Evolutionary conservation across 1,140 invertebrate species (phyloP).

Genomic region (Gryllus bimaculatus): DNA sequence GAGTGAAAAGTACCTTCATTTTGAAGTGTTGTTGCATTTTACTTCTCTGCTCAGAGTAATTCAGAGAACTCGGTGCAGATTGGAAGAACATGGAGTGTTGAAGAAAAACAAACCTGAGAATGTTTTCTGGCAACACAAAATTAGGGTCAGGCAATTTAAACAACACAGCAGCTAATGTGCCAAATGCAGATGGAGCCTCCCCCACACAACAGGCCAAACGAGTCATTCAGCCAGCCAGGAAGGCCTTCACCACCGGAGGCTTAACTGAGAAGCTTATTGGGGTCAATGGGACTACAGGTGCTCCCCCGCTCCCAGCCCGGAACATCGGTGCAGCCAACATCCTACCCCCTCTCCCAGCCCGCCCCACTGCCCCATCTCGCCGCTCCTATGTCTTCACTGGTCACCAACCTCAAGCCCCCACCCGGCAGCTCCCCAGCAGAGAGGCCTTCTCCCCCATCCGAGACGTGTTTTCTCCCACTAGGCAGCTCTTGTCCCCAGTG

Average conservation of each 20-base stretch:
- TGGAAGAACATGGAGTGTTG: neutral
- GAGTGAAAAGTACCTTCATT: neutral
- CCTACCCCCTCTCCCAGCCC: neutral
- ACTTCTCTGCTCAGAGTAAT: neutral
- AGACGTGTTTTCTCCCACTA: conserved; percentile 3
- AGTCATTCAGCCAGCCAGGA: neutral
- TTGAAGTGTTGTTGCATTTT: neutral
- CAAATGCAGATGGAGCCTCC: neutral
- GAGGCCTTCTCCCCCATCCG: conserved; percentile 5
- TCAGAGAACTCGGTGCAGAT: no score
- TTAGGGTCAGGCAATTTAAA: neutral
- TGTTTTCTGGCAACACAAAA: neutral
- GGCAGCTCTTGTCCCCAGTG: neutral
- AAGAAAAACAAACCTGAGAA: neutral
- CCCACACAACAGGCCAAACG: neutral
- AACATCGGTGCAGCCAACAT: neutral
- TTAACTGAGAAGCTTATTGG: neutral
- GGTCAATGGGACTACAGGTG: neutral
- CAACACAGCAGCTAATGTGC: neutral
- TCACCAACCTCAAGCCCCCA: neutral
- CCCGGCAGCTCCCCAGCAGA: neutral
- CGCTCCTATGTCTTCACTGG: neutral
- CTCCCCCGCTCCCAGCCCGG: neutral
- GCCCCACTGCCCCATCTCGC: neutral
- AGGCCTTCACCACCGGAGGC: neutral